Base-by-base conservation (phyloP, 2,113 vertebrate genomes). In the Plecotus auritus region DNA sequence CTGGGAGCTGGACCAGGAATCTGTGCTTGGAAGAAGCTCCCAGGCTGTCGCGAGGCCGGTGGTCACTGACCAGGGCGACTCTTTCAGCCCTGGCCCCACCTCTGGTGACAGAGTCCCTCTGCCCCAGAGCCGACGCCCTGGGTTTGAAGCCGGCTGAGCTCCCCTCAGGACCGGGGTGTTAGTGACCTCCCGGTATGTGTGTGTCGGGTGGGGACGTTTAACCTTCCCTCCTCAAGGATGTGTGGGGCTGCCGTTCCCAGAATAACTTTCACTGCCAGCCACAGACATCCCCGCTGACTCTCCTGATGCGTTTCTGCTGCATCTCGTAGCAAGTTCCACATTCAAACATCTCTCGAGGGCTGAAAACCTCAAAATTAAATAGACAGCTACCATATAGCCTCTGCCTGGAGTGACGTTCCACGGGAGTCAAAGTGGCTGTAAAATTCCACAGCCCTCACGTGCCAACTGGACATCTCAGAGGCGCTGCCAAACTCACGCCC, bases 361-460 rank as follows among this genome's bases (percentile, higher is more conserved):
- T 83, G 42, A 54, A 95, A 96, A 90, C 92, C 92, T 96, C 90
- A 92, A n/a, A 70, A 76, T 95, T 93, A 92, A 97, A 88, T 42
- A 67, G 84, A 45, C 51, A 73, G 77, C 61, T 74, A 81, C 54
- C 9, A 0, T 32, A 12, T 1, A 30, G 87, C 80, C 88, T 85
- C 76, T 1, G 18, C 72, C 42, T 30, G 47, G 66, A 88, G 22
- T 11, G 3, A 3, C 18, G 8, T 91, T 83, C 20, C 80, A 8
- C 22, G 10, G 7, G 80, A 94, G 72, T 73, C 78, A 84, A 85
- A 74, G 85, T 56, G 67, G 67, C 82, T 0, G 0, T 90, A 42
- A 91, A 97, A 95, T 95, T 96, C 93, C 90, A 80, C 22, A 20
- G 94, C 85, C 92, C 94, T 97, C 97, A 94, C 85, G n/a, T 5